Conservation (phyloP, 2,888 invertebrate genomes). For the Thysanoteuthis rhombus region DNA sequence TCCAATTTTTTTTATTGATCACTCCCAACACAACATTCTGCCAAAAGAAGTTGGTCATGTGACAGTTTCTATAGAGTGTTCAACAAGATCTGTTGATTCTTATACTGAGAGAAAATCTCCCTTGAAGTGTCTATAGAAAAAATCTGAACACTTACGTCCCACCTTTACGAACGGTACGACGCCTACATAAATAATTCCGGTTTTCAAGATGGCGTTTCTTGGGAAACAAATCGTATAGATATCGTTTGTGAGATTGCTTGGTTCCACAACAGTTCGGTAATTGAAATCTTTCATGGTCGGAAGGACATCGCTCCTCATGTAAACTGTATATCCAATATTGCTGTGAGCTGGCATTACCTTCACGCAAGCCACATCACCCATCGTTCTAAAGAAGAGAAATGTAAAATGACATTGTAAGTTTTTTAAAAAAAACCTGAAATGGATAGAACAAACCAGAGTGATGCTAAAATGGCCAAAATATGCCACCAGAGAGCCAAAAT, state of each 20-base stretch:
- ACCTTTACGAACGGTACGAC: background rate
- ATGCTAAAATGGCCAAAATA: too few species aligned
- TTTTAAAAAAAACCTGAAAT: too few species aligned
- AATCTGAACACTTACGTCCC: background rate
- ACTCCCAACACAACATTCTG: too few species aligned
- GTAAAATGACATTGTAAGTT: background rate
- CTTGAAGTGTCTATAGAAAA: background rate
- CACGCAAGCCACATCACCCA: background rate
- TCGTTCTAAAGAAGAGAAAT: background rate
- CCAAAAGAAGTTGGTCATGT: too few species aligned
- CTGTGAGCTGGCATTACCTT: background rate
- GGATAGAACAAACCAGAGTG: too few species aligned
- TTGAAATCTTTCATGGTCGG: background rate
- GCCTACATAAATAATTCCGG: background rate
- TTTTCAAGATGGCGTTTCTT: background rate
- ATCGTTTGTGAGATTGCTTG: background rate
- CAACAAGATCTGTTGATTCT: background rate
- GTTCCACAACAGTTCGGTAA: background rate
- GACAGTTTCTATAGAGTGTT: too few species aligned
- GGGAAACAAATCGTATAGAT: background rate
- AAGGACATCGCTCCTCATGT: background rate
- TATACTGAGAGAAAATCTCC: background rate
- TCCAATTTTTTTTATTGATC: too few species aligned
- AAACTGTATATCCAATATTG: background rate
- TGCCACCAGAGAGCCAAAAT: too few species aligned